These are phyloP conservation scores for Cinara cedri DNA, from an alignment of 2,888 invertebrate species.

Conservation along the genomic window DNA sequence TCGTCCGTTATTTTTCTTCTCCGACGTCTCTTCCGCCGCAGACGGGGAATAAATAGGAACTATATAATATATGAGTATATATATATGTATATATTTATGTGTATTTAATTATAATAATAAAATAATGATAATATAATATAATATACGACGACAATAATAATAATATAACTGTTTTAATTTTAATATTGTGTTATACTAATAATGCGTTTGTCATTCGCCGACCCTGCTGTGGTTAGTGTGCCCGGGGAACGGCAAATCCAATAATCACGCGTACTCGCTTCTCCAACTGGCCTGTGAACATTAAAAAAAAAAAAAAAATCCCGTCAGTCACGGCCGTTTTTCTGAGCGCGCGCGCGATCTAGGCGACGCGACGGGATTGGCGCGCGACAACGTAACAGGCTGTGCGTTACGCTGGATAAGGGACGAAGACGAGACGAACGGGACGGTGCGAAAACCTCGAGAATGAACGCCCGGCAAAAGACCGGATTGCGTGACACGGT, in stretches of 20 bases:
- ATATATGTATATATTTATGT: constrained; percentile 18
- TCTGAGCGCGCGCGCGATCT: too few species aligned
- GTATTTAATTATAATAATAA: constrained; percentile 37
- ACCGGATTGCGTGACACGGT: too few species aligned
- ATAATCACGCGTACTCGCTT: constrained; percentile 88
- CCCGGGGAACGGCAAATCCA: constrained; percentile 54
- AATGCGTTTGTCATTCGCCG: constrained; percentile 49
- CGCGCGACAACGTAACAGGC: too few species aligned
- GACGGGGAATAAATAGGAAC: constrained; percentile 50
- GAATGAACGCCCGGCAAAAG: too few species aligned
- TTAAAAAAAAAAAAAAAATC: constrained; percentile 63
- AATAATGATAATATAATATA: constrained; percentile 15
- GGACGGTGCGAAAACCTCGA: too few species aligned
- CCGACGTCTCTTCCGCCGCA: constrained; percentile 10
- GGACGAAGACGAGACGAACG: too few species aligned
- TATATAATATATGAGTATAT: not conserved
- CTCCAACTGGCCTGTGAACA: constrained; percentile 87
- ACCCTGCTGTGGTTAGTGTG: constrained; percentile 53
- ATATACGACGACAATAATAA: not conserved
- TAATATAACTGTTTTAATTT: not conserved
- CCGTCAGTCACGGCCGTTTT: too few species aligned
- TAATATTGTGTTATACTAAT: not conserved
- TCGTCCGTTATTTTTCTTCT: not conserved
- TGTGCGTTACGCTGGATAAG: too few species aligned
- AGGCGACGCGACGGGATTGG: too few species aligned